These are phyloP conservation scores for Xenopus petersii DNA, from an alignment of 2,797 vertebrate species.

Conservation along the genomic window DNA sequence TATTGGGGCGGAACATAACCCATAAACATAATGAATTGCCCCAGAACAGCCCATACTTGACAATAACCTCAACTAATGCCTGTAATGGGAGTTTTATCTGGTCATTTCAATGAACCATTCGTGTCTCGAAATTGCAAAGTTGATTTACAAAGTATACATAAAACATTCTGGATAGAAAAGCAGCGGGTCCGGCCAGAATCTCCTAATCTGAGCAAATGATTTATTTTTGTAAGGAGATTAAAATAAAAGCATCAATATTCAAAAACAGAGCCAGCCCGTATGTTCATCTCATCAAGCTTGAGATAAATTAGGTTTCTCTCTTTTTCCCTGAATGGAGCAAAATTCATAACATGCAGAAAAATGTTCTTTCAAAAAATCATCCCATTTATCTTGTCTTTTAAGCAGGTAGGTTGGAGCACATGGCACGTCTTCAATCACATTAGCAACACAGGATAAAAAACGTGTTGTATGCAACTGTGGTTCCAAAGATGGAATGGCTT, in stretches of 20 bases:
- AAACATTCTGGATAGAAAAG: slow-evolving; percentile 26
- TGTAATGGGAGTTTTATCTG: slow-evolving; percentile 31
- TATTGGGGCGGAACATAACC: no score
- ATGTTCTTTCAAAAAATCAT: slow-evolving; percentile 33
- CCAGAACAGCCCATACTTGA: slow-evolving; percentile 7
- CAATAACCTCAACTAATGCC: slow-evolving; percentile 8
- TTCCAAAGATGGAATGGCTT: no score
- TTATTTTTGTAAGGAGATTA: slow-evolving; percentile 23
- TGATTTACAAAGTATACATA: slow-evolving; percentile 41
- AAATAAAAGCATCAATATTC: slow-evolving; percentile 16
- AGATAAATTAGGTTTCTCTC: slow-evolving; percentile 54
- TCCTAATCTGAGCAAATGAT: slow-evolving; percentile 40
- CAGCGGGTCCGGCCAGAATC: slow-evolving; percentile 16
- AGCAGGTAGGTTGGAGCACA: no score
- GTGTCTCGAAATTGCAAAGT: background rate
- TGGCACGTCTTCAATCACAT: no score
- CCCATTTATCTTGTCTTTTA: slow-evolving; percentile 53
- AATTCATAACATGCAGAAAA: slow-evolving; percentile 49
- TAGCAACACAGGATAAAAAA: no score
- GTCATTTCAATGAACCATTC: slow-evolving; percentile 8
- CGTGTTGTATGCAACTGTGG: no score
- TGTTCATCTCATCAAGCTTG: slow-evolving; percentile 49
- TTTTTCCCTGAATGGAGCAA: slow-evolving; percentile 46
- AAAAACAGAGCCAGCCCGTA: slow-evolving; percentile 19
- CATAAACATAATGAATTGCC: slow-evolving; percentile 8